Conservation (phyloP, 1,140 invertebrate species). For the Heliothis subflexa region DNA sequence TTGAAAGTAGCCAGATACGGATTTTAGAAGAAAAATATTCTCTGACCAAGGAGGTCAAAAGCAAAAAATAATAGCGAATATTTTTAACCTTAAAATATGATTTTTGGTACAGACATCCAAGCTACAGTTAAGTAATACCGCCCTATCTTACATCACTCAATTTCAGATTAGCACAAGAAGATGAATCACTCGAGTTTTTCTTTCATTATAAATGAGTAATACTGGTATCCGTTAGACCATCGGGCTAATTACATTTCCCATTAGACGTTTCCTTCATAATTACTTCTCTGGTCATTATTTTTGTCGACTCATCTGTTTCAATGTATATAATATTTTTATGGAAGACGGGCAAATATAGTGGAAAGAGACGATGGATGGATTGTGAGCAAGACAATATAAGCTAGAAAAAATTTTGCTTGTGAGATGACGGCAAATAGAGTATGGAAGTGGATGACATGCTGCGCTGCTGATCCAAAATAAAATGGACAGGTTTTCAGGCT, state of each 20-base stretch:
- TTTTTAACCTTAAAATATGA: too few species aligned
- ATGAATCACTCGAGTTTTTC: constrained; percentile 15
- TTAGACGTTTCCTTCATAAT: constrained; percentile 33
- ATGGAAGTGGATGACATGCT: too few species aligned
- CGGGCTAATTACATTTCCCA: constrained; percentile 23
- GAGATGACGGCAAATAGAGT: too few species aligned
- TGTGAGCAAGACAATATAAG: too few species aligned
- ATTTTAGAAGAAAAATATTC: too few species aligned
- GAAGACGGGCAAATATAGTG: too few species aligned
- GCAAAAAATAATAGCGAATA: not conserved
- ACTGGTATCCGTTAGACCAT: constrained; percentile 2
- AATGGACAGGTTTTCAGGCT: too few species aligned
- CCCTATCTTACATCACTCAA: not conserved
- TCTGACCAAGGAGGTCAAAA: too few species aligned
- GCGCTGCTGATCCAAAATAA: too few species aligned
- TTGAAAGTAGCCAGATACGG: too few species aligned
- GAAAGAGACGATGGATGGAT: too few species aligned
- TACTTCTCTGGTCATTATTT: constrained; percentile 8
- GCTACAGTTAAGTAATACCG: not conserved
- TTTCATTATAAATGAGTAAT: constrained; percentile 22
- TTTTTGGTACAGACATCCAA: not conserved
- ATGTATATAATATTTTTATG: not conserved
- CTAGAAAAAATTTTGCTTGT: too few species aligned
- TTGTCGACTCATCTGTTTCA: not conserved
- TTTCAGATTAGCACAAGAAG: not conserved